These are phyloP conservation scores for Coleophora deauratella DNA, from an alignment of 2,888 invertebrate genomes.

Conservation along the genomic window DNA sequence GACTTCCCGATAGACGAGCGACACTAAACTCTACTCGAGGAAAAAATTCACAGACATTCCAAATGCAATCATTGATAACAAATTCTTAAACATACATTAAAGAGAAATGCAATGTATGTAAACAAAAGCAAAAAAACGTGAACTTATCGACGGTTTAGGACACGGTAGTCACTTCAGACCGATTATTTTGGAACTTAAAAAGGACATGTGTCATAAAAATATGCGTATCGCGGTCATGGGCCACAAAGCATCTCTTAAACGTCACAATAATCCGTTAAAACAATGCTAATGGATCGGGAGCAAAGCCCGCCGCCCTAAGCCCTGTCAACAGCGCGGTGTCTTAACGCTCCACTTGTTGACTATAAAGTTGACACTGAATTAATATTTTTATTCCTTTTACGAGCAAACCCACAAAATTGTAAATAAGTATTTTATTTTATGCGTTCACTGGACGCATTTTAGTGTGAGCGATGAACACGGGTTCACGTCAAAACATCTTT, in stretches of 20 bases:
- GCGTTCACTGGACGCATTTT: conserved; percentile 69
- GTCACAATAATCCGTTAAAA: conserved; percentile 69
- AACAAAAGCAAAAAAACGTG: conserved; percentile 20
- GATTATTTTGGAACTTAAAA: conserved; percentile 52
- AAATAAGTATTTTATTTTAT: conserved; percentile 70
- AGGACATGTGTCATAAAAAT: conserved; percentile 66
- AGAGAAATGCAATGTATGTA: too few relatives aligned
- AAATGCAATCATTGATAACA: too few relatives aligned
- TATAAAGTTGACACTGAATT: conserved; percentile 71
- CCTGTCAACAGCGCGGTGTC: conserved; percentile 62
- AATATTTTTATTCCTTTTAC: conserved; percentile 59
- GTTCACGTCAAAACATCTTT: conserved; percentile 75
- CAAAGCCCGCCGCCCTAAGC: conserved; percentile 53
- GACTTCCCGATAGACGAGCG: too few relatives aligned
- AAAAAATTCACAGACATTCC: too few relatives aligned
- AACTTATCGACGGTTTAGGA: conserved; percentile 44
- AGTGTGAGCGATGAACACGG: conserved; percentile 73
- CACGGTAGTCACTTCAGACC: conserved; percentile 63
- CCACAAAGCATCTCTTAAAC: conserved; percentile 48
- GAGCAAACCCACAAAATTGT: conserved; percentile 57
- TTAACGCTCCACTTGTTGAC: conserved; percentile 66
- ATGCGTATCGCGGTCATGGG: conserved; percentile 51
- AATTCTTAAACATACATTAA: too few relatives aligned
- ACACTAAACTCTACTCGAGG: too few relatives aligned
- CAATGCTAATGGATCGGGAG: conserved; percentile 70